Evolutionary conservation across 2,113 vertebrate species (phyloP), one percentile per base, ranked within the genome.

Genomic region (Triplophysa tibetana): DNA sequence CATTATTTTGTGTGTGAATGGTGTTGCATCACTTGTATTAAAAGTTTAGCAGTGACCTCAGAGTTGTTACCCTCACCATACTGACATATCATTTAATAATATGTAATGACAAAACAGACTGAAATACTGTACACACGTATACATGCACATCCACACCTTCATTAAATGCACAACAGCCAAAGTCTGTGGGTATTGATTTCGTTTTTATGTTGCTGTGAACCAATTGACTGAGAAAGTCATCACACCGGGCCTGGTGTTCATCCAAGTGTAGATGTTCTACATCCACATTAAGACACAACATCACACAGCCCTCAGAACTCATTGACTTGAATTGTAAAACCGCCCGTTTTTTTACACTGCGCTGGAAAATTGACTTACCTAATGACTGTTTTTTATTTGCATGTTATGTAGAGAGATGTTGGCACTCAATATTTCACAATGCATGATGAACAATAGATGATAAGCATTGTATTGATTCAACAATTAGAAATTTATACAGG

Each of bases 141-240:
- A 5, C 11, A 45, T 45, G 10, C 1, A 45, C 0, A 50, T 69
- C 60, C 54, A 54, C 76, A 79, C 67, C 82, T 72, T 63, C 23
- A 50, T 70, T 8, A 78, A 75, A 85, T 73, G 23, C 65, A 77
- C 77, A 41, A 74, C 80, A 84, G 69, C 56, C 38, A 70, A 74
- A 82, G 78, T 33, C 60, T 48, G 63, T 78, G 43, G 3, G 65
- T 81, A 84, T 88, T 81, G 85, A 88, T 67, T 70, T 63, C 8
- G 19, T 74, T 83, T 73, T 76, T 43, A 77, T 19, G 17, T 70
- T 75, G 29, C 58, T 67, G 56, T 21, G 68, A 52, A 54, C 58
- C 45, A 72, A 77, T 70, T 77, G 80, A 70, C 74, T 58, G 48
- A 69, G 67, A 77, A 77, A 69, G 50, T 33, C 48, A 72, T 77